Percentiles rank a stretch among this genome's conserved stretches.
Evolutionary conservation across 2,797 vertebrate genomes (phyloP).

Genomic region (Calcarius lapponicus): DNA sequence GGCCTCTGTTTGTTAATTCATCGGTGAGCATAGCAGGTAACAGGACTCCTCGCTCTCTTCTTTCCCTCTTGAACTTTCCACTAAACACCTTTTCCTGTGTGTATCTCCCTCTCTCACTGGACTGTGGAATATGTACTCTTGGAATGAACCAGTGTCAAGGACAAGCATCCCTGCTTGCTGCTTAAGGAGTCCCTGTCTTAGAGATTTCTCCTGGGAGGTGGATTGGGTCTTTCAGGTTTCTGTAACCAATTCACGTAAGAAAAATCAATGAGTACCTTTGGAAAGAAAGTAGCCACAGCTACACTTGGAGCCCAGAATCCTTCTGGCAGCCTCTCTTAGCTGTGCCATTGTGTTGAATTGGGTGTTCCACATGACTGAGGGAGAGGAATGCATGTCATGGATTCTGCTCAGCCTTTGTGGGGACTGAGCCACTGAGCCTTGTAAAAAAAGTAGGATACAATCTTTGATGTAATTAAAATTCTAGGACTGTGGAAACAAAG

Average conservation of each 20-base stretch:
- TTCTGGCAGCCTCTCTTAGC: background rate
- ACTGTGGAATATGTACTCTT: background rate
- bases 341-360: background rate
- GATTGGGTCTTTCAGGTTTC: background rate
- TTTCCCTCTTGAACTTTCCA: background rate
- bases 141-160: background rate
- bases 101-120: background rate
- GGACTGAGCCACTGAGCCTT: background rate
- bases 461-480: background rate
- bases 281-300: background rate
- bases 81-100: background rate
- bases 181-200: background rate
- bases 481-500: background rate
- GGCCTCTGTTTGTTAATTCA: background rate
- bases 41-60: rapidly evolving
- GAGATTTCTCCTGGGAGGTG: background rate
- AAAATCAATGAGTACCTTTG: background rate
- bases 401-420: background rate
- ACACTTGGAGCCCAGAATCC: background rate
- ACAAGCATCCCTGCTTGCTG: background rate
- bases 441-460: background rate
- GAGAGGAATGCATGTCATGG: background rate
- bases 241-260: background rate
- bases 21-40: background rate
- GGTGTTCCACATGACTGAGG: background rate